Evolutionary conservation across 2,888 invertebrate species (phyloP).

Genomic region (Yponomeuta cagnagella): DNA sequence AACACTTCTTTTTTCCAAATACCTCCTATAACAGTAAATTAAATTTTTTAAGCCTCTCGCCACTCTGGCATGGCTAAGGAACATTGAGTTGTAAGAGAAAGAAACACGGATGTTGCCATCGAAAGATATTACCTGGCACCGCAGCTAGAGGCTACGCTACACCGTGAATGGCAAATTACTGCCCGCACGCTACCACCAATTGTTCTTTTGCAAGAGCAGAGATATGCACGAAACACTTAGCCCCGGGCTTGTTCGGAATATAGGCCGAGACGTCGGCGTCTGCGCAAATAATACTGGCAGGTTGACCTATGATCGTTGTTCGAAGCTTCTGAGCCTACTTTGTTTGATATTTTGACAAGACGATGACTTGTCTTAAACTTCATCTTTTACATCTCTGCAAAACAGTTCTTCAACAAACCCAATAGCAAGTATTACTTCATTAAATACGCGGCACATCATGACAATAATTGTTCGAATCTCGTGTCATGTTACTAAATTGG

Average conservation of each 20-base stretch:
- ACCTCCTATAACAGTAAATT: too few relatives aligned
- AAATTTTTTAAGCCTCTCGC: too few relatives aligned
- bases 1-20: too few relatives aligned
- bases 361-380: too few relatives aligned
- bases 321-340: neutral
- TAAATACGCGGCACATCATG: too few relatives aligned
- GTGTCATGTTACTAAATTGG: too few relatives aligned
- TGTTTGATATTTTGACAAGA: neutral
- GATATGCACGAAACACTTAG: constrained; percentile 7
- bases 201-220: constrained; percentile 9
- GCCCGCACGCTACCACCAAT: constrained; percentile 2
- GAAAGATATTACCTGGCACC: neutral
- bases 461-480: too few relatives aligned
- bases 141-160: neutral
- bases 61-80: too few relatives aligned
- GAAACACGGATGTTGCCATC: neutral
- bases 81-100: neutral
- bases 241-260: neutral
- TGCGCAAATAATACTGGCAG: neutral
- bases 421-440: too few relatives aligned
- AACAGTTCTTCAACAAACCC: too few relatives aligned
- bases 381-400: too few relatives aligned
- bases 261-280: neutral
- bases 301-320: neutral
- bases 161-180: constrained; percentile 5